These are phyloP conservation scores for Drosophila ficusphila DNA, from an alignment of 1,140 invertebrate species.

Conservation along the genomic window DNA sequence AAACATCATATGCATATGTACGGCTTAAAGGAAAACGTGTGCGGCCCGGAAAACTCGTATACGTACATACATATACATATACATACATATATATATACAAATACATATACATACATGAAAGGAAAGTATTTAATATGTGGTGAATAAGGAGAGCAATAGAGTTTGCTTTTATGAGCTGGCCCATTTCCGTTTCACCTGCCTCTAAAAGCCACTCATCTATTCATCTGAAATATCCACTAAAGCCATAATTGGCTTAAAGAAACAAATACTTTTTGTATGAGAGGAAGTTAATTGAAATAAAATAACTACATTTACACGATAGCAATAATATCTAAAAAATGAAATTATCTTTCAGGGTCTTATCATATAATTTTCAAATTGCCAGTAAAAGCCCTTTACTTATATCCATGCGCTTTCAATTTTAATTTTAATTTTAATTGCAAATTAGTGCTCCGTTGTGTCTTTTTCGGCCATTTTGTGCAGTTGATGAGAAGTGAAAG, in stretches of 20 bases:
- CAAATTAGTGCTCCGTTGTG: background rate
- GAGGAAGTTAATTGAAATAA: background rate
- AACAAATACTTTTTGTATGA: background rate
- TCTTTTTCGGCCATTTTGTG: background rate
- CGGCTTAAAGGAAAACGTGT: slow-evolving; percentile 8
- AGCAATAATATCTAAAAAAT: too few species aligned
- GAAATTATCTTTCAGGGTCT: too few species aligned
- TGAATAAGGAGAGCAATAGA: background rate
- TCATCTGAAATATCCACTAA: background rate
- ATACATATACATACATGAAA: background rate
- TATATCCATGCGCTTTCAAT: background rate
- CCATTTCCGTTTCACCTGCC: background rate
- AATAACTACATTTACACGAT: too few species aligned
- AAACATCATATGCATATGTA: slow-evolving; percentile 1
- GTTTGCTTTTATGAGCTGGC: background rate
- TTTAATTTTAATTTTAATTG: background rate
- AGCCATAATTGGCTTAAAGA: background rate
- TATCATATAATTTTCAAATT: too few species aligned
- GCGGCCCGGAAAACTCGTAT: background rate
- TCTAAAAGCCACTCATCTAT: background rate
- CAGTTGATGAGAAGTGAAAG: background rate
- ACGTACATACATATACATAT: background rate
- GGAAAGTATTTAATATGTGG: slow-evolving; percentile 23
- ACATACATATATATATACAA: background rate
- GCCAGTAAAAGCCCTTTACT: too few species aligned